Evolutionary conservation across 2,797 vertebrate species (phyloP), one percentile per base, ranked within the genome.

Genomic region (Coregonus suidteri): DNA sequence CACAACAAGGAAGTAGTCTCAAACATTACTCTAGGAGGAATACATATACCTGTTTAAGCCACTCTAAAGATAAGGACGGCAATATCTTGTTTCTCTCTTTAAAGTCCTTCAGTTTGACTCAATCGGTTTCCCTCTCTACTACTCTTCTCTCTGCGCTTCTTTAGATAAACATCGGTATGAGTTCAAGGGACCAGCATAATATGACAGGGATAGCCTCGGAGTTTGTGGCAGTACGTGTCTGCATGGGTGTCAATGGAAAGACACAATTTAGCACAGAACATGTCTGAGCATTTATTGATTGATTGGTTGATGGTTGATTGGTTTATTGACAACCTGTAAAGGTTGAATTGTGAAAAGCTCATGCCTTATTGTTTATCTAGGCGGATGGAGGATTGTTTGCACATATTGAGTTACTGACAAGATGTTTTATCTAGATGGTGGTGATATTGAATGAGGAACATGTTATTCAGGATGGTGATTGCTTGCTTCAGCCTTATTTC

Each of bases 281-380:
- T n/a, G 35, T 41, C 54, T 64, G 20, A 51, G n/a, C 20, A 30
- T 72, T 72, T 53, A 11, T 51, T 20, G 9, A 37, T 74, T 37
- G 31, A 62, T 74, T 64, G n/a, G 20, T 56, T 37, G 35, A 37
- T 37, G 34, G 34, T 4, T 35, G 34, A 35, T 35, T 35, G 34
- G 34, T 37, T 69, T 41, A 14, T 30, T 34, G 34, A 56, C 30
- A 62, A 69, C 56, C 59, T 25, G 1, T 62, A 41, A 75, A 68
- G 13, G 13, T 53, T 72, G 51, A 54, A 13, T 54, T 15, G 20
- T 31, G 71, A 34, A 54, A 72, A 31, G 25, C 0, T 81, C 77
- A 76, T 25, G 78, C 85, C 74, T 86, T 87, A 81, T 78, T 67
- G 73, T 73, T 76, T 54, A 1, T 15, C 0, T 25, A 25, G 25